Evolutionary conservation across 30 jellyfish, hydroid and myxozoan genomes (phyloP), one percentile per base, ranked within the genome.

Genomic region (Aurelia sp.): DNA sequence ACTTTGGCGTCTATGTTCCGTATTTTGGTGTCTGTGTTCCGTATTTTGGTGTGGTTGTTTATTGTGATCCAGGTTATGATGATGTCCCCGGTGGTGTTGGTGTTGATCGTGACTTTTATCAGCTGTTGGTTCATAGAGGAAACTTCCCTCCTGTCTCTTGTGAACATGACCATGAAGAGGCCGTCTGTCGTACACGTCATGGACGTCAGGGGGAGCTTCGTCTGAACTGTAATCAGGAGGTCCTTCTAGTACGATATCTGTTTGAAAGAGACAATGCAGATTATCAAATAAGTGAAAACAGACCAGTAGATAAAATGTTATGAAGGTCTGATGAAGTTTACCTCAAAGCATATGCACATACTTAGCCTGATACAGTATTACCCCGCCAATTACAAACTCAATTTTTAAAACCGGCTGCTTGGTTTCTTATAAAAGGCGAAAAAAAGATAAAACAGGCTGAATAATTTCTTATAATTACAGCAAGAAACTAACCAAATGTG

Each of bases 211-310:
- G 15, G 30, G 60, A 15, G 35, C 72, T 4, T 83, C 92, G 67
- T 72, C 92, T 3, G 92, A 83, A 17, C 72, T 72, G 51, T 83
- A 83, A 50, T 68, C 72, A 44, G 55, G 74, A 44, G 55, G 74
- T 70, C 84, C 92, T 33, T 83, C 92, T 69, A 83, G 60, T 5
- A 83, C 72, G 53, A 19, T 55, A 83, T 83, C 92, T 83, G 78
- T n/a, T 27, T 27, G 33, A 27, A 27, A n/a, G n/a, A n/a, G n/a
- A n/a, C n/a, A n/a, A n/a, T n/a, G n/a, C n/a, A n/a, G n/a, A n/a
- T n/a, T n/a, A n/a, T n/a, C n/a, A n/a, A 22, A 61, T 7, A 61
- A 3, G 12, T 61, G 72, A 13, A 2, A 22, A n/a, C 4, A 8
- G 31, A 44, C 33, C 33, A 27, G 33, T 27, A 27, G 33, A 27